Base-by-base conservation (phyloP, 2,113 vertebrate species). In the Noturus placidus region DNA sequence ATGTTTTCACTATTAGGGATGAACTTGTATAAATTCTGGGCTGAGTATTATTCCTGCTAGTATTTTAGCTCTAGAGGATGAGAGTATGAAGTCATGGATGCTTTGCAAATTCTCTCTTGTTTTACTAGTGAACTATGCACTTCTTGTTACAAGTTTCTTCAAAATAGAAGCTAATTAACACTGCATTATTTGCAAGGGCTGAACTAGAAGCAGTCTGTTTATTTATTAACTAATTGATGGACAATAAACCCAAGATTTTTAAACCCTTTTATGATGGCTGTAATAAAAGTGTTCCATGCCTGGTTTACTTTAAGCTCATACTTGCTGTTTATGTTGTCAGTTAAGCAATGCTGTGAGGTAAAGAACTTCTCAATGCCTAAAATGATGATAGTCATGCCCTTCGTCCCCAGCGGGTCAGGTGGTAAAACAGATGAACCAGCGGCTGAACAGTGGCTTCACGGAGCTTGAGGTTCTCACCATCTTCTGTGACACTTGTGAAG, bases 351-450 rank as follows among this genome's bases (percentile, higher is more conserved):
- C 27, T 76, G 35, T 46, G 22, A 76, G 42, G 4, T 76, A 14
- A 76, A 50, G 30, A 54, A 30, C 76, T 14, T 30, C 14, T n/a
- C 42, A 17, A 1, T 54, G 13, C 50, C 1, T 54, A 54, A 30
- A 79, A 30, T 54, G 50, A 79, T 15, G 8, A 14, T 50, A 14
- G 15, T 54, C 76, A 1, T 30, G n/a, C 27, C 70, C 27, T 57
- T 83, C 25, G 5, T 84, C 27, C n/a, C 7, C 91, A 99, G 98
- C 97, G 86, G 98, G 98, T 6, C 98, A 99, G 87, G 96, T 99
- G 81, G 98, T 99, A 91, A 98, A 97, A 92, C 97, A 99, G 94
- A 99, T 99, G 98, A 99, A 99, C 89, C 97, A 97, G 94, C 94
- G 96, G 42, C 88, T 99, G 85, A 97, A 96, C 56, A 96, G 96